A percentile compares a stretch with the other conserved stretches of the same genome.
Evolutionary conservation across 2,113 vertebrate genomes (phyloP).

Genomic region (Halichoerus grypus): DNA sequence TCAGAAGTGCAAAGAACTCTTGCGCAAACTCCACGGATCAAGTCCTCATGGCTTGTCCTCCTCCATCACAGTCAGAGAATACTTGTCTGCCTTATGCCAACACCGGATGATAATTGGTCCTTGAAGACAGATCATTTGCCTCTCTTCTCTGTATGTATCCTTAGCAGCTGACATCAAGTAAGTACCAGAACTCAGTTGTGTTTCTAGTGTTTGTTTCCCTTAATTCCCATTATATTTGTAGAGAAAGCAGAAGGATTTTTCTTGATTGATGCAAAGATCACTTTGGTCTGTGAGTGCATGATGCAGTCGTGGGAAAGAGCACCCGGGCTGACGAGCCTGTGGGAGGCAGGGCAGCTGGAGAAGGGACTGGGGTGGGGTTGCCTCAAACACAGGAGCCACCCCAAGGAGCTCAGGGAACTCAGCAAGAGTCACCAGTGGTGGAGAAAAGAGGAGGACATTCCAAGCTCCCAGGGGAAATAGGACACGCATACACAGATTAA

Average conservation of each 20-base stretch:
- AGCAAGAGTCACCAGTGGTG: neutral
- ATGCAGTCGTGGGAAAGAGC: neutral
- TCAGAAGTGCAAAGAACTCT: neutral
- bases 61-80: neutral
- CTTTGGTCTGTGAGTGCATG: neutral
- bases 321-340: accelerated
- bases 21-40: neutral
- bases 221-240: neutral
- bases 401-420: neutral
- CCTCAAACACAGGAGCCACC: accelerated
- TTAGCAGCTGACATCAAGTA: no score
- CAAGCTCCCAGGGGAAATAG: neutral
- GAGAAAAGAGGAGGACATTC: neutral
- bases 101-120: neutral
- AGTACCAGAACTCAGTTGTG: neutral
- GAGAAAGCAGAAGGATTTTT: neutral
- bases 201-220: neutral
- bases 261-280: neutral
- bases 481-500: neutral
- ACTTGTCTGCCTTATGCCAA: neutral
- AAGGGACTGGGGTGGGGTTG: neutral
- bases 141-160: neutral
- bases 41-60: neutral
- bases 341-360: neutral
- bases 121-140: neutral